A percentile compares a stretch with the other conserved stretches of the same genome.
These are phyloP conservation scores for Lamellibrachia columna DNA, from an alignment of 2,888 invertebrate species.

Conservation along the genomic window DNA sequence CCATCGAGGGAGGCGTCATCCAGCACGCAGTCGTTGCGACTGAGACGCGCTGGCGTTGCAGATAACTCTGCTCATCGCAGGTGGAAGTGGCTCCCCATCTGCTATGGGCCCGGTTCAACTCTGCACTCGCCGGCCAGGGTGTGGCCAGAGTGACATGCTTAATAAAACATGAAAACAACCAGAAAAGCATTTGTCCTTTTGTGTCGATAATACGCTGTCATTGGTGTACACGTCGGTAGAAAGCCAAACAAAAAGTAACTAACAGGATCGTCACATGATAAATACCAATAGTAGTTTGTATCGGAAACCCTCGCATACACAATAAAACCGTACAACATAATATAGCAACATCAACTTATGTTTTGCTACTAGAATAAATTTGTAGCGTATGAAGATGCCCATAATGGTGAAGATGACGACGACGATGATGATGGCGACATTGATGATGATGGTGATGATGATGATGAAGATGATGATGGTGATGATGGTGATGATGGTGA, in stretches of 20 bases:
- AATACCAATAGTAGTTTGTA: too few relatives aligned
- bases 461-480: too few relatives aligned
- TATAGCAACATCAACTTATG: too few relatives aligned
- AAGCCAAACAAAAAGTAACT: not conserved
- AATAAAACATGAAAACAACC: not conserved
- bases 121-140: not conserved
- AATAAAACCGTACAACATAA: too few relatives aligned
- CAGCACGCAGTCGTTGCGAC: not conserved
- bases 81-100: not conserved
- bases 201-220: not conserved
- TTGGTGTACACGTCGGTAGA: not conserved
- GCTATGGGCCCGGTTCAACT: not conserved
- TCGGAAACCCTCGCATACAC: too few relatives aligned
- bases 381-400: too few relatives aligned
- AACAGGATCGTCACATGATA: not conserved
- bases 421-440: too few relatives aligned
- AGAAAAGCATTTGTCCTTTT: not conserved
- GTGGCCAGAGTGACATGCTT: not conserved
- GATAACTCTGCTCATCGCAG: constrained; percentile 8
- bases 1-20: not conserved
- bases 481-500: too few relatives aligned
- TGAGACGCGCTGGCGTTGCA: not conserved
- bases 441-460: too few relatives aligned
- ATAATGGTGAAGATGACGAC: too few relatives aligned
- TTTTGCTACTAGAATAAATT: too few relatives aligned